These are phyloP conservation scores for Trachops cirrhosus DNA, from an alignment of 2,797 vertebrate species.

Conservation along the genomic window DNA sequence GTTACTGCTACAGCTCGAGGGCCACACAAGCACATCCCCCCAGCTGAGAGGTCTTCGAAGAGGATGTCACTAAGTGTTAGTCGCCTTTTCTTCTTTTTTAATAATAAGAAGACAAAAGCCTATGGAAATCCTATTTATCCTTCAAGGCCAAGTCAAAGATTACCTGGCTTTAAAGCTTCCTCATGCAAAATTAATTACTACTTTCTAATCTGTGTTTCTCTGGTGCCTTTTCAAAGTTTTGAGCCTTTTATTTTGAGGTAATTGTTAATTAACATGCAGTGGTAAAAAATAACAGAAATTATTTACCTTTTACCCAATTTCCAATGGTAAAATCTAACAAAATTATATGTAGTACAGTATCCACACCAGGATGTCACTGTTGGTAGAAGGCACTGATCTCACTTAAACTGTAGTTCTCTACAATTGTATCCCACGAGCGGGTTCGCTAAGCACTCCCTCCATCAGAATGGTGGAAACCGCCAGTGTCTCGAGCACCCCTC, in stretches of 20 bases:
- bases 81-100: not conserved
- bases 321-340: not conserved
- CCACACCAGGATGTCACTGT: not conserved
- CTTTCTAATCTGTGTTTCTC: not conserved
- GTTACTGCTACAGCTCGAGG: not conserved
- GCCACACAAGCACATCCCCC: not conserved
- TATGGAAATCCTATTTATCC: not conserved
- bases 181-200: not conserved
- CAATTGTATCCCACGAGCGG: not conserved
- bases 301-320: not conserved
- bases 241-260: constrained; percentile 23
- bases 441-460: not conserved
- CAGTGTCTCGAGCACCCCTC: not conserved
- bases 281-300: not conserved
- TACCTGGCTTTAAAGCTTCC: not conserved
- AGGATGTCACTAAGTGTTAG: not conserved
- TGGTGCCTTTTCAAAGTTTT: not conserved
- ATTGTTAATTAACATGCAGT: not conserved
- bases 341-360: not conserved
- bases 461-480: not conserved
- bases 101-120: not conserved
- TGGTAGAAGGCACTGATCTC: not conserved
- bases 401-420: not conserved
- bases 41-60: not conserved
- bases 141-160: constrained; percentile 33